Percentiles rank a stretch among this genome's conserved stretches.
Evolutionary conservation across 1,140 invertebrate genomes (phyloP).

Genomic region (Ceratosolen fusciceps): DNA sequence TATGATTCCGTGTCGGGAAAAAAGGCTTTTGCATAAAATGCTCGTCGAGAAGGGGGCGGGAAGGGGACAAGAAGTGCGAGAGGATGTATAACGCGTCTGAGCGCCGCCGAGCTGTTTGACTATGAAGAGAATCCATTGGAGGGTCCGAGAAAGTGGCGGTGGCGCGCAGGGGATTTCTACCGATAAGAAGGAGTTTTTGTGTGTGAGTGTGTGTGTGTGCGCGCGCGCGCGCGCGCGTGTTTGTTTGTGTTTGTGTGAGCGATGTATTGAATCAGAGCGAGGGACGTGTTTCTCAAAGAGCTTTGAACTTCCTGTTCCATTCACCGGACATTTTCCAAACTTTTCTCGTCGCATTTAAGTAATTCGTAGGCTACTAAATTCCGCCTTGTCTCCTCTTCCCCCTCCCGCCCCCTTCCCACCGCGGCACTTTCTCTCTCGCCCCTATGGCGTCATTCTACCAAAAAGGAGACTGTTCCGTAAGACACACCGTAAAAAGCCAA

Average conservation of each 20-base stretch:
- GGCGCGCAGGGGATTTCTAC: constrained; percentile 8
- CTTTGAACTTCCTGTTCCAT: constrained; percentile 44
- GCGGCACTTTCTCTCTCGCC: too few species aligned
- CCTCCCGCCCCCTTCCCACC: constrained; percentile 8
- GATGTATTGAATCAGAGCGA: constrained; percentile 13
- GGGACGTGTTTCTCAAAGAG: constrained; percentile 36
- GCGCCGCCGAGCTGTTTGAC: constrained; percentile 35
- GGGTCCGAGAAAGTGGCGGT: constrained; percentile 1
- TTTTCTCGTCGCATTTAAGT: background rate
- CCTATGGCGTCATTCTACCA: too few species aligned
- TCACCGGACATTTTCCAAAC: constrained; percentile 38
- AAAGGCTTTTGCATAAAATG: constrained; percentile 37
- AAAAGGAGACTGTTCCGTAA: too few species aligned
- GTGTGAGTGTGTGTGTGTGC: too few species aligned
- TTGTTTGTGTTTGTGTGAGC: too few species aligned
- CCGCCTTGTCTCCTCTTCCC: background rate
- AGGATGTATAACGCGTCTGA: background rate
- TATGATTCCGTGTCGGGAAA: constrained; percentile 19
- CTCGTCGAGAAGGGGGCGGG: background rate
- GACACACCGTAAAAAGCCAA: too few species aligned
- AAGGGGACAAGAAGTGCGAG: constrained; percentile 6
- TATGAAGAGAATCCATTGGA: constrained; percentile 38
- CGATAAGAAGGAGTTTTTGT: constrained; percentile 42
- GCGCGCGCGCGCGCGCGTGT: too few species aligned
- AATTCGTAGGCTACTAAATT: background rate